These are phyloP conservation scores for Pachydiplax longipennis DNA, from an alignment of 2,888 invertebrate genomes.

Conservation along the genomic window DNA sequence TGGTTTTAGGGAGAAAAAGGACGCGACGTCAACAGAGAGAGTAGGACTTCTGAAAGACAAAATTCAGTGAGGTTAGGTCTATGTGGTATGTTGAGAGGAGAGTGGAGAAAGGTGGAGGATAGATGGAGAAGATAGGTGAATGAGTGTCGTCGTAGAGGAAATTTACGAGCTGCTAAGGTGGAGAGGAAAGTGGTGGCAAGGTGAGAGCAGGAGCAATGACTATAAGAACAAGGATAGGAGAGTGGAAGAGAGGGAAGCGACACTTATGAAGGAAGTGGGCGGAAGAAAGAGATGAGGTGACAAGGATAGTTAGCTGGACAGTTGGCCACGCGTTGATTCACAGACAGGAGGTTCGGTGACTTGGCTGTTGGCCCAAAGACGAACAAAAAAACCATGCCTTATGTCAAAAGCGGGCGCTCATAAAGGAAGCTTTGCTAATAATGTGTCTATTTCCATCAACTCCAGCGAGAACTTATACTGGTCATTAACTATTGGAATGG, in stretches of 20 bases:
- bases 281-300: background rate
- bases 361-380: too few species aligned
- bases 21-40: background rate
- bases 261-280: background rate
- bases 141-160: background rate
- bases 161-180: background rate
- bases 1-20: background rate
- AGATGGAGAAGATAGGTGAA: background rate
- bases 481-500: too few species aligned
- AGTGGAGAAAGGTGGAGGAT: background rate
- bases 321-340: too few species aligned
- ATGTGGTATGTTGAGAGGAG: background rate
- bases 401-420: too few species aligned
- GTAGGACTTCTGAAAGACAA: background rate
- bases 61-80: slow-evolving; percentile 28
- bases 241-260: background rate
- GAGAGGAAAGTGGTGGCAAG: background rate
- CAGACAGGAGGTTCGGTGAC: too few species aligned
- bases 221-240: background rate
- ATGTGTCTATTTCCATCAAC: too few species aligned
- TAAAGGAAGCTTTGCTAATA: too few species aligned
- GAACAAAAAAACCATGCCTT: too few species aligned
- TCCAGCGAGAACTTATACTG: too few species aligned
- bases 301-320: too few species aligned
- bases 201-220: background rate